These are phyloP conservation scores for Phania funesta DNA, from an alignment of 2,888 invertebrate species.

Conservation along the genomic window DNA sequence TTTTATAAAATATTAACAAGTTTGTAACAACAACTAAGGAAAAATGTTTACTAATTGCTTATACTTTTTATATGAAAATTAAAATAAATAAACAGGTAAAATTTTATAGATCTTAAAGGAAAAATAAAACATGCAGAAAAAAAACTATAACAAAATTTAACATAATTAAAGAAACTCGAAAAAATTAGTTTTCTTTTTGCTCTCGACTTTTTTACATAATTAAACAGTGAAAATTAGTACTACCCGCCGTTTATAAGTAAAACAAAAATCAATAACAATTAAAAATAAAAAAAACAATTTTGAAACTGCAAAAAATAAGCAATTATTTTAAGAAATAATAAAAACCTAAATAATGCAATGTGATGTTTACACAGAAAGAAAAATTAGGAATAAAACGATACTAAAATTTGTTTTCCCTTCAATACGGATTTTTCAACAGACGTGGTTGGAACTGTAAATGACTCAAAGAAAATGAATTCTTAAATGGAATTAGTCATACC, in stretches of 20 bases:
- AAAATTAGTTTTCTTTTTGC: slow-evolving; percentile 25
- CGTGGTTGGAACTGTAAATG: not conserved
- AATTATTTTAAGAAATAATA: slow-evolving; percentile 42
- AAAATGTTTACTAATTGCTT: slow-evolving; percentile 59
- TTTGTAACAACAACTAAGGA: slow-evolving; percentile 45
- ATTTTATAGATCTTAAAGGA: slow-evolving; percentile 36
- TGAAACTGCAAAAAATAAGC: slow-evolving; percentile 11
- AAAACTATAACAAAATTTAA: slow-evolving; percentile 28
- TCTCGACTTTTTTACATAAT: slow-evolving; percentile 25
- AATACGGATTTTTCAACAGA: not conserved
- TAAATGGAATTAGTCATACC: too few species aligned
- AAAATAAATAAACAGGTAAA: slow-evolving; percentile 52
- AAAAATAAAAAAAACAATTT: slow-evolving; percentile 35
- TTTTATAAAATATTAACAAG: slow-evolving; percentile 50
- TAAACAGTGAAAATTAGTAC: slow-evolving; percentile 60
- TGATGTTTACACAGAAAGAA: slow-evolving; percentile 40
- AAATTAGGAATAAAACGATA: not conserved
- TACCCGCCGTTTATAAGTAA: slow-evolving; percentile 61
- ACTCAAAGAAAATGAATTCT: not conserved
- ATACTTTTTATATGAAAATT: slow-evolving; percentile 55
- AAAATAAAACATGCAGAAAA: not conserved
- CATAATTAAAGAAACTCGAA: slow-evolving; percentile 8
- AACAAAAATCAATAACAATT: slow-evolving; percentile 22
- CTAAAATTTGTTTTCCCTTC: not conserved
- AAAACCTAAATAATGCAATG: slow-evolving; percentile 19